These are phyloP conservation scores for Drosophila nigrodunni DNA, from an alignment of 1,140 invertebrate species.

Conservation along the genomic window DNA sequence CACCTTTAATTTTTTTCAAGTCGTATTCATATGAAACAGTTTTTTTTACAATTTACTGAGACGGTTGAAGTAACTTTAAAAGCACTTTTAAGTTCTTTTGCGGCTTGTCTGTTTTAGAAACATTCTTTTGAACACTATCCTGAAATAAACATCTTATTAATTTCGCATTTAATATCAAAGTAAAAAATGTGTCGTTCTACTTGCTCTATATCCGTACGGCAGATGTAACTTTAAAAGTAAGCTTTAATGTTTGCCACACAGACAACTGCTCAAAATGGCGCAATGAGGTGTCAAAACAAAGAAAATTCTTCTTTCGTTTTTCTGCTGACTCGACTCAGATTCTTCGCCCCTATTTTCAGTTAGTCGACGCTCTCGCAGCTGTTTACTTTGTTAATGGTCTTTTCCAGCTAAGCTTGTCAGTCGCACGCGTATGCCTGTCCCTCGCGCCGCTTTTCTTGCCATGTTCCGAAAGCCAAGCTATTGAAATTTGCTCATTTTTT, in stretches of 20 bases:
- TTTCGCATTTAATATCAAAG: no score
- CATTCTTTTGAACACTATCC: no score
- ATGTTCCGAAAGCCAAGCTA: slow-evolving; percentile 22
- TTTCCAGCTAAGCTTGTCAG: slow-evolving; percentile 76
- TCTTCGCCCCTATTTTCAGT: slow-evolving; percentile 44
- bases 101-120: no score
- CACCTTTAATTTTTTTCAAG: no score
- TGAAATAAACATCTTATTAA: no score
- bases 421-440: slow-evolving; percentile 44
- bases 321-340: slow-evolving; percentile 65
- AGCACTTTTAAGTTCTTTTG: no score
- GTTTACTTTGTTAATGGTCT: slow-evolving; percentile 83
- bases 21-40: no score
- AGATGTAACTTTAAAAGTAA: slow-evolving; percentile 19
- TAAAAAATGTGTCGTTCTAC: neutral
- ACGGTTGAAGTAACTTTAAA: no score
- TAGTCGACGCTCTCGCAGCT: slow-evolving; percentile 66
- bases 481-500: slow-evolving; percentile 73
- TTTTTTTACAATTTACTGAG: no score
- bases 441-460: neutral
- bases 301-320: slow-evolving; percentile 57
- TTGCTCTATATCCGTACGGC: neutral
- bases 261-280: slow-evolving; percentile 8
- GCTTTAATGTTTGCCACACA: slow-evolving; percentile 42
- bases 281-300: slow-evolving; percentile 70